These are phyloP conservation scores for Amblyopsis rosae DNA, from an alignment of 2,113 vertebrate species.

Conservation along the genomic window DNA sequence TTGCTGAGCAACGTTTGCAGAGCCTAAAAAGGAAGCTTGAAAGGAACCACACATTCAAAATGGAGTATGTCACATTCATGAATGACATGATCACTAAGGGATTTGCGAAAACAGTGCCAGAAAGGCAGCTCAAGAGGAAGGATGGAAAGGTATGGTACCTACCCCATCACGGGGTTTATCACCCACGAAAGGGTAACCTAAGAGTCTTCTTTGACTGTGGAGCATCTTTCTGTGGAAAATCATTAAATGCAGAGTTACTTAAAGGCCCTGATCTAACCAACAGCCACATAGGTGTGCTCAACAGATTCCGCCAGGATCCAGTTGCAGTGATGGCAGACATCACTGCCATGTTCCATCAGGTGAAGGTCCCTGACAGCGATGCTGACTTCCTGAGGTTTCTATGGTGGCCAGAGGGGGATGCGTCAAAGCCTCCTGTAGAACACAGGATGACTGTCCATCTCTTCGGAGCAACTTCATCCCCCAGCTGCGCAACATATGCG, in stretches of 20 bases:
- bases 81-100: neutral
- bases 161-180: constrained; percentile 10
- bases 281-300: constrained; percentile 16
- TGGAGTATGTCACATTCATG: neutral
- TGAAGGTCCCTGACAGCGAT: constrained; percentile 1
- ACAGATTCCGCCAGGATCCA: constrained; percentile 18
- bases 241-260: constrained; percentile 9
- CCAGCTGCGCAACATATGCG: constrained; percentile 19
- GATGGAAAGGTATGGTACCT: constrained; percentile 12
- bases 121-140: neutral
- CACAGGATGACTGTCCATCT: constrained; percentile 21
- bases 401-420: constrained; percentile 20
- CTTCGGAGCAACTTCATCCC: constrained; percentile 20
- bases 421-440: neutral
- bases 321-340: constrained; percentile 24
- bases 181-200: constrained; percentile 9
- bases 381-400: constrained; percentile 9
- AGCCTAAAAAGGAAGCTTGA: no score
- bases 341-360: constrained; percentile 28
- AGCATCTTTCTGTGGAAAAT: constrained; percentile 5
- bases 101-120: neutral
- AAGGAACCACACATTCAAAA: neutral
- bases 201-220: constrained; percentile 7
- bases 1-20: no score
- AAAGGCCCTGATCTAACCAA: neutral